phyloP scores from a whole-genome alignment of 2,888 invertebrate species.

The Danaus chrysippus region DNA sequence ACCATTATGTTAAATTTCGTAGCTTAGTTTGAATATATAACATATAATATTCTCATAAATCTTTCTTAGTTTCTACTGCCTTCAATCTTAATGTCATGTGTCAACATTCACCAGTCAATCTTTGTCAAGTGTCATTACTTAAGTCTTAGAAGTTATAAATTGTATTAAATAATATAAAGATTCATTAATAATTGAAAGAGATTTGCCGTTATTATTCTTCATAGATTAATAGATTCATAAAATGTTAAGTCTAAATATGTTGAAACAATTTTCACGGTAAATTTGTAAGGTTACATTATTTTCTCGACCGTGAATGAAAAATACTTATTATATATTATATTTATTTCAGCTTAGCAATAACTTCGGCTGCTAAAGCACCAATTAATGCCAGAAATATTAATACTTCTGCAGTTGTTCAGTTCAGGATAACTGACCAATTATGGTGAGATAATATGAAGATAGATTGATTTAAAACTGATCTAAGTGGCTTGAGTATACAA shows the following conservation, averaged over 20 bases:
- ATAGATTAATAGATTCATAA: constrained; percentile 15
- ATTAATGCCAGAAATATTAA: constrained; percentile 48
- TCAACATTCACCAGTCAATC: neutral
- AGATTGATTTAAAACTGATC: too few species aligned
- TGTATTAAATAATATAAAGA: neutral
- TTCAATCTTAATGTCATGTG: neutral
- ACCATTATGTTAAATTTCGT: too few species aligned
- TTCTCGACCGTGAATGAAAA: constrained; percentile 2
- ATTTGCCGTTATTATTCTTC: too few species aligned
- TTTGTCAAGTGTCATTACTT: neutral
- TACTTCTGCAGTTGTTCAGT: constrained; percentile 52
- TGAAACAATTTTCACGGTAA: constrained; percentile 63
- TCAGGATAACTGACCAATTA: constrained; percentile 63
- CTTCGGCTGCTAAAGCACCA: constrained; percentile 42
- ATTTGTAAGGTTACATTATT: constrained; percentile 1
- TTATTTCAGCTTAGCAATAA: constrained; percentile 56
- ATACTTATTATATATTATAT: constrained; percentile 16
- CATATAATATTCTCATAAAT: too few species aligned
- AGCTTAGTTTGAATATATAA: too few species aligned
- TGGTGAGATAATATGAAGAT: constrained; percentile 47
- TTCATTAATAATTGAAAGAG: too few species aligned
- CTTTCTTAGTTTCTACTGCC: neutral
- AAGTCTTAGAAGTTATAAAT: neutral
- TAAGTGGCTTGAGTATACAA: neutral
- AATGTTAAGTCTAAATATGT: constrained; percentile 54